Evolutionary conservation across 2,888 invertebrate species (phyloP), one percentile per base, ranked within the genome.

Genomic region (Spilarctia lutea): DNA sequence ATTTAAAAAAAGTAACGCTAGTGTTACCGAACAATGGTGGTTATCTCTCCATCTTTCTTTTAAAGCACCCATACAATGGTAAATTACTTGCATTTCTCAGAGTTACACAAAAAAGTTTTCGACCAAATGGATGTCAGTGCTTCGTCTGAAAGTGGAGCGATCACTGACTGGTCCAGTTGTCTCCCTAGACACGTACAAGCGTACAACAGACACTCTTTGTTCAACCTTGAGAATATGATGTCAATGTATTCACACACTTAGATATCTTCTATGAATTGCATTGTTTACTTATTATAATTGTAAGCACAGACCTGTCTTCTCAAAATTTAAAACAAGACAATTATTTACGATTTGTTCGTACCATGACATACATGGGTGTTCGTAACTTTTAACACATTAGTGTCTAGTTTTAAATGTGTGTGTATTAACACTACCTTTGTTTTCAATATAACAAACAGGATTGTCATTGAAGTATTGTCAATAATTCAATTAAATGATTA

Each of bases 21-120:
- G 56, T 60, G n/a, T 24, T 30, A 6, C 24, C 10, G 10, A 60
- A 52, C 68, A 74, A 67, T 79, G 56, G 69, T 60, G 24, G 63
- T 74, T 75, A 74, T 72, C 76, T 79, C 75, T 42, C 74, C 18
- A 73, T 69, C 33, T 72, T 30, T 66, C 42, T 52, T 75, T 56
- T 35, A 70, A 56, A 70, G 52, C 76, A 63, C 71, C 42, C 74
- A 72, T 69, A 75, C 72, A 78, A 74, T 63, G n/a, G 35, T 39
- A 39, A 39, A 39, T 35, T 10, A 71, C 72, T 60, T 68, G 70
- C 92, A 92, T 74, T 91, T 89, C n/a, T 94, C 80, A 69, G 60
- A 45, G 80, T 88, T 0, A 85, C 85, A 75, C 88, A 83, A 81
- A 81, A 63, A 81, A 78, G 76, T 75, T 77, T 83, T 69, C 71